Conservation (phyloP, 2,113 vertebrate genomes). For the Nannospalax galili region DNA sequence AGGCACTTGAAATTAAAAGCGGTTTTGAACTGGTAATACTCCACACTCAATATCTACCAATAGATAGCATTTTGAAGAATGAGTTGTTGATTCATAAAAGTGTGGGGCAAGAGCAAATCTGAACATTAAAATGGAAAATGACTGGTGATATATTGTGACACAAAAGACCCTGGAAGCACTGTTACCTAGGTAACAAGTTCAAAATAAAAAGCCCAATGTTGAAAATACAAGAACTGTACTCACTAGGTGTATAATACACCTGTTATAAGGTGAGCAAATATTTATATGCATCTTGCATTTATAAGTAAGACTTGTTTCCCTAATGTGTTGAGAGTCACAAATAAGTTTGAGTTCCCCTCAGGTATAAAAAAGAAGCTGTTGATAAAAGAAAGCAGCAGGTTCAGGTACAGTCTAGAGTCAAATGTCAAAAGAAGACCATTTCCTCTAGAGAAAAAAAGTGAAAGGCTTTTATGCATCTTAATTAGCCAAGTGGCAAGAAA, state of each 20-base stretch:
- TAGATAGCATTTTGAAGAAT: not conserved
- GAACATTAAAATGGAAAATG: not conserved
- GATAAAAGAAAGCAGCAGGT: not conserved
- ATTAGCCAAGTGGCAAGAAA: slow-evolving; percentile 59
- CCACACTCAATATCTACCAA: not conserved
- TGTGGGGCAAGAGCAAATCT: not conserved
- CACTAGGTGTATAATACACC: not conserved
- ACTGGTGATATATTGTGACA: not conserved
- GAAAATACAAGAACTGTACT: not conserved
- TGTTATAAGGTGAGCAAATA: not conserved
- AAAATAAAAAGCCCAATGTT: not conserved
- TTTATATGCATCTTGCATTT: not conserved
- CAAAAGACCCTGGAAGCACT: not conserved
- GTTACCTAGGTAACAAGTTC: not conserved
- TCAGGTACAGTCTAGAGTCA: not conserved
- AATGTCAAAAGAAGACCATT: not conserved
- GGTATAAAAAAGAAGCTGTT: not conserved
- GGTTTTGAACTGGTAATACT: not conserved
- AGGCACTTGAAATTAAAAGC: not conserved
- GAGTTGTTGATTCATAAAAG: not conserved
- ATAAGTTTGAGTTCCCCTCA: not conserved
- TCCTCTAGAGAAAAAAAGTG: slow-evolving; percentile 39
- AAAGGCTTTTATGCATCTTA: slow-evolving; percentile 55
- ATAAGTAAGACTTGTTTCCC: not conserved
- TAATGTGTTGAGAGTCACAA: not conserved